Evolutionary conservation across 2,113 vertebrate genomes (phyloP).

Genomic region (Aegithalos caudatus): DNA sequence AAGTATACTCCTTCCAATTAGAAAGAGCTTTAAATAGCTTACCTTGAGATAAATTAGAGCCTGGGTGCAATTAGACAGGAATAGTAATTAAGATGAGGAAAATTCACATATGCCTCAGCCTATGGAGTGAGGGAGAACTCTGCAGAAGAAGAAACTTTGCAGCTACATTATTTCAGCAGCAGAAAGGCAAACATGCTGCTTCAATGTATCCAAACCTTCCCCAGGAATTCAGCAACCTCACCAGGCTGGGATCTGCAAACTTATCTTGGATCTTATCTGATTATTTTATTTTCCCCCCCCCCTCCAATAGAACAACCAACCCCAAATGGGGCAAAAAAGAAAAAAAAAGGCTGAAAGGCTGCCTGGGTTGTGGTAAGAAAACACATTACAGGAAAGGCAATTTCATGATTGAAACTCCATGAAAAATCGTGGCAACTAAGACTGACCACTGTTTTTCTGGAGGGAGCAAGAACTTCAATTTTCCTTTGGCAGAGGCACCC

Average conservation of each 20-base stretch:
- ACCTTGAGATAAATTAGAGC: slow-evolving; percentile 54
- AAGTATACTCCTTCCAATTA: slow-evolving; percentile 60
- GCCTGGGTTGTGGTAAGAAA: neutral
- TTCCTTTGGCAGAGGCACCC: neutral
- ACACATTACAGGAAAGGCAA: neutral
- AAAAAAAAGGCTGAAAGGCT: neutral
- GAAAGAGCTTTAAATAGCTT: slow-evolving; percentile 66
- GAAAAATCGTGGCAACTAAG: neutral
- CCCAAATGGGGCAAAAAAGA: neutral
- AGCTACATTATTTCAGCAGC: neutral
- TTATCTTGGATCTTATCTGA: neutral
- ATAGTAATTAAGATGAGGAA: slow-evolving; percentile 61
- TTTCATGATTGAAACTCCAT: neutral
- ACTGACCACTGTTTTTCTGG: neutral
- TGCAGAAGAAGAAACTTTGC: neutral
- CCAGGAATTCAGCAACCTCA: neutral
- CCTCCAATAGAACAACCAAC: neutral
- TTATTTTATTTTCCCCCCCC: neutral
- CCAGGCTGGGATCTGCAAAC: neutral
- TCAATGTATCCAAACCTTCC: neutral
- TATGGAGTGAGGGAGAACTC: neutral
- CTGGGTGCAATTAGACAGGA: slow-evolving; percentile 49
- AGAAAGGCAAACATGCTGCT: neutral
- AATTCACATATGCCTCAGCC: slow-evolving; percentile 28
- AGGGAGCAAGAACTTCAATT: neutral